phyloP scores from a whole-genome alignment of 2,797 vertebrate species.

The Morus bassanus region DNA sequence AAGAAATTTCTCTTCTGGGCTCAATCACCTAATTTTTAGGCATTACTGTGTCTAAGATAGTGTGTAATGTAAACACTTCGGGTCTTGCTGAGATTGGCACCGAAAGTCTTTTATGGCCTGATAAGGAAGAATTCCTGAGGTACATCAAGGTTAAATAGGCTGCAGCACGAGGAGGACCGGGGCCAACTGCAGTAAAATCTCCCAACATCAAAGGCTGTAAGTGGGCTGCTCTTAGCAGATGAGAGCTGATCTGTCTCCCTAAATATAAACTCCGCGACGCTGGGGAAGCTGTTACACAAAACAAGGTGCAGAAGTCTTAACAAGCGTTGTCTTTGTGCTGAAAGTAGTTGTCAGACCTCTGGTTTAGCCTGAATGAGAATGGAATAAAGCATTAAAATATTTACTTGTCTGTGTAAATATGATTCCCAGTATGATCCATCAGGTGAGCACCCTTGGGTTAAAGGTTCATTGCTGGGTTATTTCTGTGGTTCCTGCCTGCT shows the following conservation, averaged over 20 bases:
- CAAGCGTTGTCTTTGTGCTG: not conserved
- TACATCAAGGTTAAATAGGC: not conserved
- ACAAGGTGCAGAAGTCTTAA: not conserved
- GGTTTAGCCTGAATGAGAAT: not conserved
- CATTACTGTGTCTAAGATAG: not conserved
- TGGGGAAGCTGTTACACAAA: not conserved
- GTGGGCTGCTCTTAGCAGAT: not conserved
- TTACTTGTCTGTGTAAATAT: not conserved
- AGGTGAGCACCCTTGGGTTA: not conserved
- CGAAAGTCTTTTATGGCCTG: not conserved
- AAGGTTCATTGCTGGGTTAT: not conserved
- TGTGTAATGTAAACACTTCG: not conserved
- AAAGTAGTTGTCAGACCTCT: not conserved
- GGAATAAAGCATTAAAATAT: not conserved
- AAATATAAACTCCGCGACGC: not conserved
- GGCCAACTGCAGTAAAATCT: not conserved
- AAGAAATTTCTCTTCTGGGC: not conserved
- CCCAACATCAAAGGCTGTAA: not conserved
- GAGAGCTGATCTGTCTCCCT: not conserved
- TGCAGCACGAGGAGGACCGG: not conserved
- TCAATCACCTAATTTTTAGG: not conserved
- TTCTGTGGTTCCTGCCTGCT: not conserved
- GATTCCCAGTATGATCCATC: not conserved
- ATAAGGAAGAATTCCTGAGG: not conserved
- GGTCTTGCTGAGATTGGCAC: not conserved